phyloP scores from a whole-genome alignment of 2,797 vertebrate genomes.

The Ciconia nigra region DNA sequence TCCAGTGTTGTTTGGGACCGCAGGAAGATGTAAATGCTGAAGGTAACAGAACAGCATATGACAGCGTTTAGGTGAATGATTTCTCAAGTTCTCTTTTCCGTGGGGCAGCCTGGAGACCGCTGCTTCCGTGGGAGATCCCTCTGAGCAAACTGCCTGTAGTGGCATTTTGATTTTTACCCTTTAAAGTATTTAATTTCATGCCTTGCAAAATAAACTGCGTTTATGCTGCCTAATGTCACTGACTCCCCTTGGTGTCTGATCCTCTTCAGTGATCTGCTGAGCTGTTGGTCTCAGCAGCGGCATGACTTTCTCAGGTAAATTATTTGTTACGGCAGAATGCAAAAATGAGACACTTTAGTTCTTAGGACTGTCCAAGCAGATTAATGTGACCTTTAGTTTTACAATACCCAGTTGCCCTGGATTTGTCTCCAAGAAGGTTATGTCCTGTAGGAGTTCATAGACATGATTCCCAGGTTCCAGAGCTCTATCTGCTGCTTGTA shows the following conservation, averaged over 20 bases:
- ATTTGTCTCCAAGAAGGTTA: background rate
- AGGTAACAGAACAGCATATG: background rate
- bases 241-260: background rate
- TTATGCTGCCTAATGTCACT: background rate
- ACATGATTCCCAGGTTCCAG: background rate
- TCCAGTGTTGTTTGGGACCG: background rate
- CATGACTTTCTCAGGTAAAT: background rate
- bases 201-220: background rate
- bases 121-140: background rate
- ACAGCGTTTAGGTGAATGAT: background rate
- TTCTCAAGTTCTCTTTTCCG: background rate
- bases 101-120: background rate
- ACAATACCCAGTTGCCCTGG: background rate
- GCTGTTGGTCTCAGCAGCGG: background rate
- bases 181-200: accelerated
- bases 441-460: background rate
- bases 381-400: background rate
- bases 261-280: background rate
- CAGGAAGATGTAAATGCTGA: background rate
- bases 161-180: background rate
- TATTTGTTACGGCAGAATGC: background rate
- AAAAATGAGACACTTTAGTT: background rate
- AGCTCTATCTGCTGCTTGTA: background rate
- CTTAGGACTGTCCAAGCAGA: background rate
- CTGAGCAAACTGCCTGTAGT: background rate